phyloP scores from a whole-genome alignment of 1,140 invertebrate genomes.

The Diachasma alloeum region DNA sequence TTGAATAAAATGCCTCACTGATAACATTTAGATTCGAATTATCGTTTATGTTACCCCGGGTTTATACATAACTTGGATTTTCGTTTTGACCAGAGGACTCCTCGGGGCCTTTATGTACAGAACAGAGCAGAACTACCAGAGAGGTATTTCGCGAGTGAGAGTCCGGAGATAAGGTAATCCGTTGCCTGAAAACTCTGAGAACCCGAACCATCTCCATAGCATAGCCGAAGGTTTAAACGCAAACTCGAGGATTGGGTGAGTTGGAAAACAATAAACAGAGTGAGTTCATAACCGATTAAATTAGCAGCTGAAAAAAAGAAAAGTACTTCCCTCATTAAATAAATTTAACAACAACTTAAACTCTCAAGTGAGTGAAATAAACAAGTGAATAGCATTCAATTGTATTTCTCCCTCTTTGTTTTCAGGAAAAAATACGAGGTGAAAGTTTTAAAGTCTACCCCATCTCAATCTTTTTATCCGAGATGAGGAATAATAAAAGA shows the following conservation, averaged over 20 bases:
- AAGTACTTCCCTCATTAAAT: neutral
- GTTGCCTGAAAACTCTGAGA: constrained; percentile 52
- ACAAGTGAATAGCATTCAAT: too few species aligned
- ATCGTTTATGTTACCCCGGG: constrained; percentile 41
- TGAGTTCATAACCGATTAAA: neutral
- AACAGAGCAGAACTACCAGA: neutral
- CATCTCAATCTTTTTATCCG: neutral
- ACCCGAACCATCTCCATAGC: neutral
- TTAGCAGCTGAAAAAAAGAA: neutral
- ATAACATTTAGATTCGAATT: constrained; percentile 42
- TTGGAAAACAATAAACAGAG: constrained; percentile 58
- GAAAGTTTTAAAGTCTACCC: neutral
- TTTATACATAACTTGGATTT: constrained; percentile 45
- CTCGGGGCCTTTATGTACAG: neutral
- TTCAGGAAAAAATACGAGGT: neutral
- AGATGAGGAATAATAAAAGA: neutral
- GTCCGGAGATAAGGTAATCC: constrained; percentile 64
- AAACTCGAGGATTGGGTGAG: constrained; percentile 41
- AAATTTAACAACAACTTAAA: neutral
- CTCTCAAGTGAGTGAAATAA: too few species aligned
- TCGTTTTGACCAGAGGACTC: neutral
- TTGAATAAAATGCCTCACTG: neutral
- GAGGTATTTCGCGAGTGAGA: constrained; percentile 47
- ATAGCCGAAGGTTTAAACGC: constrained; percentile 41
- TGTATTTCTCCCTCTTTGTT: too few species aligned